Evolutionary conservation across 2,113 vertebrate genomes (phyloP), one percentile per base, ranked within the genome.

Genomic region (Brachyhypopomus occidentalis): DNA sequence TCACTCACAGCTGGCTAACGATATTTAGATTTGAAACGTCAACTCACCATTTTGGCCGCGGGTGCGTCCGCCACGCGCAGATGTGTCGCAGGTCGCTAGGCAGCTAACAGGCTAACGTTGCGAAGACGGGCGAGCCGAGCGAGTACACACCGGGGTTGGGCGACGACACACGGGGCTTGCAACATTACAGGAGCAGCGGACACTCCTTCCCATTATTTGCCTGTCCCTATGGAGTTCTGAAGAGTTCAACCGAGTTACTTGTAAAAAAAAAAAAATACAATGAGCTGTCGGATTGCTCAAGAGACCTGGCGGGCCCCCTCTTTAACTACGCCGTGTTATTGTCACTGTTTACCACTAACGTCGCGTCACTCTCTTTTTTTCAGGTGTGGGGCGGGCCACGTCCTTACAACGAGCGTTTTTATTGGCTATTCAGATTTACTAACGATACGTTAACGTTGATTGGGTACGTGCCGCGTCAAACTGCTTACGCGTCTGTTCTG

Each of bases 11-110:
- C 3, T 1, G 41, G 9, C 1, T 9, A 2, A 52, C 12, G 27
- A 17, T 22, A 25, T 17, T 14, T 45, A 30, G 25, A 14, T 19
- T 64, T 23, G 69, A 83, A 72, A 71, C 64, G 70, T 78, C 75
- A 60, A 75, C 88, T 89, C 81, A 89, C 88, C 88, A 89, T 89
- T 83, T 87, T 89, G 82, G 72, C 83, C 67, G 36, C 48, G 52
- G 69, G 45, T 79, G 73, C 52, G 67, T 45, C 59, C 67, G 75
- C 83, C 81, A 78, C 63, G 72, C 52, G 83, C 72, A 58, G 82
- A 36, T 58, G 69, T 58, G 75, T 79, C 69, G 75, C 20, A 27
- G 30, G 30, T 30, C 4, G 55, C 74, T 34, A 52, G 45, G 30
- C 27, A 45, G 72, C 81, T 81, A 79, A 60, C 71, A 76, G 63